These are phyloP conservation scores for Sinosuthora webbiana DNA, from an alignment of 2,113 vertebrate species.

Conservation along the genomic window DNA sequence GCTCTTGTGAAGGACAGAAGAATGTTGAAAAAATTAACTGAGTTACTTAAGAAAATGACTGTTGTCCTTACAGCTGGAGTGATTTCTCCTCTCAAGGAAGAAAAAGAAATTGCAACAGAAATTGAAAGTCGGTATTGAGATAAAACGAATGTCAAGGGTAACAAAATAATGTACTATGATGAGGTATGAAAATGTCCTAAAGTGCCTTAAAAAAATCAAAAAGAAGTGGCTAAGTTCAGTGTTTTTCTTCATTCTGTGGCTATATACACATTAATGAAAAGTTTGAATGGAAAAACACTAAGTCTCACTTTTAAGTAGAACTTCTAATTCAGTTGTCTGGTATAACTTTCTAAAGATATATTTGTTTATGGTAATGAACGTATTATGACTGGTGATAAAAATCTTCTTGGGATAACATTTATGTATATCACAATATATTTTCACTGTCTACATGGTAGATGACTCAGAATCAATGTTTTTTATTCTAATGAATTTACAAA, in stretches of 20 bases:
- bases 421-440: neutral
- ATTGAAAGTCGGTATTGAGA: neutral
- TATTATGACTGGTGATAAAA: neutral
- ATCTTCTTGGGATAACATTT: neutral
- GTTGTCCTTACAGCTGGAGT: neutral
- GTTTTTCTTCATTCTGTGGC: neutral
- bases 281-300: neutral
- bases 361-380: neutral
- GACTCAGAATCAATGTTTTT: neutral
- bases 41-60: slow-evolving; percentile 25
- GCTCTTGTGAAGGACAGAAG: neutral
- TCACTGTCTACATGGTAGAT: neutral
- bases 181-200: neutral
- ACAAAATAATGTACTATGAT: neutral
- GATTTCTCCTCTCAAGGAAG: neutral
- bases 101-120: neutral
- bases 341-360: neutral
- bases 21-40: neutral
- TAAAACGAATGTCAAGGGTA: neutral
- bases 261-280: neutral
- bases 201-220: neutral
- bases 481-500: neutral
- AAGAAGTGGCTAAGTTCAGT: neutral
- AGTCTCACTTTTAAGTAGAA: neutral
- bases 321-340: neutral